Conservation (phyloP, 2,113 vertebrate species). For the Microtus oregoni region DNA sequence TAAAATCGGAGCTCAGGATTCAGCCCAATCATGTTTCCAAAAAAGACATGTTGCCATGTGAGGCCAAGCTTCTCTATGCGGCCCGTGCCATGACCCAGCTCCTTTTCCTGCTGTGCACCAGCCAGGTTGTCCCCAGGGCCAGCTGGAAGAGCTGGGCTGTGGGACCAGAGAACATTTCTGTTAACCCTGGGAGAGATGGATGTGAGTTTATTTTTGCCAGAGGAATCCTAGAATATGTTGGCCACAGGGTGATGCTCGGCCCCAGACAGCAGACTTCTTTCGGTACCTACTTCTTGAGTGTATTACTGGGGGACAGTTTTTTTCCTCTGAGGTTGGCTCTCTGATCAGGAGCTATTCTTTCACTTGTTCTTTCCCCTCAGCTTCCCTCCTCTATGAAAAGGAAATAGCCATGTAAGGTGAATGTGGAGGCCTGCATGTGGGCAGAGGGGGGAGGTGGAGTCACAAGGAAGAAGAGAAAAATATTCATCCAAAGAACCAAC, state of each 20-base stretch:
- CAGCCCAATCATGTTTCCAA: neutral
- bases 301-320: neutral
- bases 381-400: neutral
- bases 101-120: neutral
- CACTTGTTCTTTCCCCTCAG: neutral
- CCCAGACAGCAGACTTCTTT: neutral
- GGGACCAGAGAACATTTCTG: neutral
- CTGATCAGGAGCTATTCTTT: neutral
- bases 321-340: neutral
- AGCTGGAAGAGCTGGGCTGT: neutral
- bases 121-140: neutral
- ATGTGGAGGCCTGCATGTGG: neutral
- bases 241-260: neutral
- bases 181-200: neutral
- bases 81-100: neutral
- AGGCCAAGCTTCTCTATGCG: neutral
- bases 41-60: neutral
- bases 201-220: neutral
- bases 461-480: neutral
- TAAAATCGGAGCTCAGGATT: neutral
- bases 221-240: neutral
- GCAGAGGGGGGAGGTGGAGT: neutral
- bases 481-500: neutral
- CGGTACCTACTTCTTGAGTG: neutral
- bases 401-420: neutral